Base-by-base conservation (phyloP, 2,888 invertebrate species). In the Limenitis camilla region DNA sequence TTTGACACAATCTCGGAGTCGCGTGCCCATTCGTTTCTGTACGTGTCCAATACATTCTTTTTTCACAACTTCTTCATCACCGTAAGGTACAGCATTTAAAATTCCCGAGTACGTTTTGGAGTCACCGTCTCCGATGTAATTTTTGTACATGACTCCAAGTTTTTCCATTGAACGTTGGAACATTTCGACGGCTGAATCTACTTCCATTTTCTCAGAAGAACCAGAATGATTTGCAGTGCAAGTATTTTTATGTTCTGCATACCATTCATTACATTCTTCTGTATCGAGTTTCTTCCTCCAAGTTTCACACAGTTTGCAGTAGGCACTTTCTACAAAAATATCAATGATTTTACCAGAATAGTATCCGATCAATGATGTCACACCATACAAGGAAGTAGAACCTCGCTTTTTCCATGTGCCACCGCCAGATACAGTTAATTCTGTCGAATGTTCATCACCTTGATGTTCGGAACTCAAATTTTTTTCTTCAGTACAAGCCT, bases 331-430 rank as follows among this genome's bases (percentile, higher is more conserved):
- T 7, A 39, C 39, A 5, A 10, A 4, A 1, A 11, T 11, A 10
- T 39, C 39, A 45, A 45, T 9, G 9, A 63, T 55, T 59, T 62
- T 64, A 9, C 61, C 62, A 29, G 54, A 44, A 43, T 61, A 60
- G 40, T 61, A 55, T 39, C 60, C 63, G 45, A 65, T 65, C 6
- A 67, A 41, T 10, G 64, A 44, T 39, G 58, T 48, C 5, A 64
- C 58, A n/a, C 67, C 63, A 45, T 53, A 63, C 31, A 65, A 50
- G 6, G 62, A 65, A 32, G 57, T 43, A 56, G 52, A 65, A 7
- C 60, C 64, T 53, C 66, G 49, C 42, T 65, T 64, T 44, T 60
- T 63, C 64, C 61, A 67, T n/a, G 61, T 58, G 31, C 64, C 61
- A 41, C 65, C 62, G 40, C 62, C 64, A 7, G 61, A 66, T 36